Percentiles rank a stretch among this genome's conserved stretches.
These are phyloP conservation scores for Plebejus argus DNA, from an alignment of 2,888 invertebrate species.

Conservation along the genomic window DNA sequence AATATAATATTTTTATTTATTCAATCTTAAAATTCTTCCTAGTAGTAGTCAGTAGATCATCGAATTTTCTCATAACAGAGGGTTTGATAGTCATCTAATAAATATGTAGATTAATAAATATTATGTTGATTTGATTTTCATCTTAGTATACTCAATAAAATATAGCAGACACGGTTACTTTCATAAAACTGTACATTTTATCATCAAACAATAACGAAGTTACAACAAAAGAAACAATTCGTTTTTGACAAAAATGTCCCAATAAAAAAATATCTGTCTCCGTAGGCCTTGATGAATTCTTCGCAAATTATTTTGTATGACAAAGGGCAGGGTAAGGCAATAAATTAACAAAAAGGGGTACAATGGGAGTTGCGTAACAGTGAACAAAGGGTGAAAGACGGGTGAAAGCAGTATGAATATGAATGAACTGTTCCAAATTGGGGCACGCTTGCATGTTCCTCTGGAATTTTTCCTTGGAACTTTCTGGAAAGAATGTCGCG, in stretches of 20 bases:
- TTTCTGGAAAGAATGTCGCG: constrained; percentile 17
- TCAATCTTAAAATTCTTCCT: background rate
- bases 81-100: too few species aligned
- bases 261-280: constrained; percentile 35
- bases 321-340: constrained; percentile 45
- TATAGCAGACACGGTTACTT: background rate
- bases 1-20: background rate
- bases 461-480: constrained; percentile 38
- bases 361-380: constrained; percentile 62
- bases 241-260: background rate
- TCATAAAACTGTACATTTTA: background rate
- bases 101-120: background rate
- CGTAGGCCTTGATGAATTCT: constrained; percentile 33
- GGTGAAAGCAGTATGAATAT: constrained; percentile 65
- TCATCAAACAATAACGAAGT: background rate
- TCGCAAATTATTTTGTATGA: constrained; percentile 44
- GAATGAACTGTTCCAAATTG: constrained; percentile 73
- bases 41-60: background rate
- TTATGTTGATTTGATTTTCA: background rate
- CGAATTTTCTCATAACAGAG: background rate
- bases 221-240: constrained; percentile 3
- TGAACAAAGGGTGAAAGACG: constrained; percentile 66
- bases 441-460: constrained; percentile 51
- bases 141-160: too few species aligned
- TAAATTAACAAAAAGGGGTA: constrained; percentile 65